Evolutionary conservation across 2,113 vertebrate species (phyloP).

Genomic region (Desmodus rotundus): DNA sequence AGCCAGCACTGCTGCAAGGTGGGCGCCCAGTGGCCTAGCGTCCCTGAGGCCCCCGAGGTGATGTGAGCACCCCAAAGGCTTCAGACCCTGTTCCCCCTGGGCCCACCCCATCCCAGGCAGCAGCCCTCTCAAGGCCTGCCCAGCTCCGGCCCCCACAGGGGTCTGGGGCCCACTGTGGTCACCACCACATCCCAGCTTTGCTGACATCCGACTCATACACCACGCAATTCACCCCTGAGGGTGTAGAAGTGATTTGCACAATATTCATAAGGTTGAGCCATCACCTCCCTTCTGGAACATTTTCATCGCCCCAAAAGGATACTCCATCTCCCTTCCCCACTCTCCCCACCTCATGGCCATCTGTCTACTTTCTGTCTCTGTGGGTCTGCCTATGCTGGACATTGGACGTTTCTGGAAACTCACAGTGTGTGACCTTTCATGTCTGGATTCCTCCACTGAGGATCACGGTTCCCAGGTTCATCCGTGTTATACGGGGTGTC

Average conservation of each 20-base stretch:
- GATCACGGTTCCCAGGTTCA: not conserved
- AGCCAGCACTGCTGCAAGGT: not conserved
- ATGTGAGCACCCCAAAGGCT: fast-evolving
- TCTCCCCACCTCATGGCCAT: fast-evolving
- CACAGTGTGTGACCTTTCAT: fast-evolving
- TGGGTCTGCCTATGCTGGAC: not conserved
- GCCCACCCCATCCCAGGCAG: not conserved
- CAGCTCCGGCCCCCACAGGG: not conserved
- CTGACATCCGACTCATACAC: not conserved
- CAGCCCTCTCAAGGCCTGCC: not conserved
- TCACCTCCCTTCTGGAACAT: not conserved
- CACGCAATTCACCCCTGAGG: fast-evolving
- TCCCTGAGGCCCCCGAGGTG: not conserved
- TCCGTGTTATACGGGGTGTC: not conserved
- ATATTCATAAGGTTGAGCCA: not conserved
- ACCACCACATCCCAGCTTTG: not conserved
- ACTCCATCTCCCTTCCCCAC: not conserved
- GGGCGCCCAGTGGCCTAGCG: not conserved
- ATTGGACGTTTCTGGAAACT: not conserved
- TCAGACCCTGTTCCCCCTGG: not conserved
- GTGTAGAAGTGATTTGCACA: not conserved
- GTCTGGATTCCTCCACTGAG: not conserved
- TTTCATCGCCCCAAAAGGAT: not conserved
- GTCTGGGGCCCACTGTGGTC: too few species aligned
- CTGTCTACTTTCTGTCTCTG: not conserved